Evolutionary conservation across 2,888 invertebrate species (phyloP).

Genomic region (Cheilosia soror): DNA sequence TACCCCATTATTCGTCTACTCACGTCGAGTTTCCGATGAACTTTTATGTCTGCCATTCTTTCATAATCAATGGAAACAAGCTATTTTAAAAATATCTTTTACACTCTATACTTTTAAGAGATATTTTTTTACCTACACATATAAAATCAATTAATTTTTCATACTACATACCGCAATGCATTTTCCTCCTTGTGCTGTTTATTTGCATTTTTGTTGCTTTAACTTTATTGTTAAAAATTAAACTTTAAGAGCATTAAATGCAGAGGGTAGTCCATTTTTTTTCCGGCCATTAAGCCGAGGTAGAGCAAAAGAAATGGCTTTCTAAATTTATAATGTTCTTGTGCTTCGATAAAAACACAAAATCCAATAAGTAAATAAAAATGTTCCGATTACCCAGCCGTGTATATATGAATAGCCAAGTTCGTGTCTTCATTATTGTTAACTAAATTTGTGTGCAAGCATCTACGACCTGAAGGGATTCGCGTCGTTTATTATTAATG

Average conservation of each 20-base stretch:
- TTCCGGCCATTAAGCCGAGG: no score
- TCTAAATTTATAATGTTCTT: neutral
- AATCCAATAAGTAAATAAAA: neutral
- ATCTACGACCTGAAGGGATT: neutral
- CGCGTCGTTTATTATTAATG: neutral
- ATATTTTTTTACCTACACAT: neutral
- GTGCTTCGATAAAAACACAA: neutral
- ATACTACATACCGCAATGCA: neutral
- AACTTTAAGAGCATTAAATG: neutral
- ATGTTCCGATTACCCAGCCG: neutral
- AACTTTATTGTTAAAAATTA: neutral
- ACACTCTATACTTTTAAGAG: neutral
- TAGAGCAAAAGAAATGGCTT: neutral
- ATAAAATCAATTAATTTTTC: neutral
- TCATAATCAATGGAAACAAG: no score
- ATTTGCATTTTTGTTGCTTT: neutral
- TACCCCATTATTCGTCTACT: no score
- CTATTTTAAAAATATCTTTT: neutral
- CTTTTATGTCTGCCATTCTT: no score
- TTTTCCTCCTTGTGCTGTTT: neutral
- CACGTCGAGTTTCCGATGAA: no score
- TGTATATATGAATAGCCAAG: neutral
- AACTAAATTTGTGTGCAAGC: neutral
- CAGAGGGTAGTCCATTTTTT: neutral
- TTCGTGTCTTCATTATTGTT: neutral